Evolutionary conservation across 2,888 invertebrate genomes (phyloP).

Genomic region (Tetheella fluctuosa): DNA sequence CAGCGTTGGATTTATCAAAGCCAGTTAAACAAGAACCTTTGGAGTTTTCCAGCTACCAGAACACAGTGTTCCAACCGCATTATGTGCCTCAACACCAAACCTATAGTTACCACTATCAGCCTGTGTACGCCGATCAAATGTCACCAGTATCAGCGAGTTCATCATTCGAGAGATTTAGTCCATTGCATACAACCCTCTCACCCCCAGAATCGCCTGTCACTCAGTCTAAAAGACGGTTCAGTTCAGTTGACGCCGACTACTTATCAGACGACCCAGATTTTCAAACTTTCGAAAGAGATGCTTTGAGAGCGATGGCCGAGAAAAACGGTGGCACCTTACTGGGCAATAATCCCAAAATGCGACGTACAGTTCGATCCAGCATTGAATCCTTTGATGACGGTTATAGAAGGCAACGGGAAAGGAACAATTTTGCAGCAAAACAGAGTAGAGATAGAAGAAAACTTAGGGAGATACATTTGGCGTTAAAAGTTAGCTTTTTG

Average conservation of each 20-base stretch:
- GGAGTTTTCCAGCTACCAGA: slow-evolving; percentile 27
- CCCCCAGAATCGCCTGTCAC: slow-evolving; percentile 45
- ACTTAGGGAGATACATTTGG: slow-evolving; percentile 96
- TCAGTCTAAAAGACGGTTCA: slow-evolving; percentile 27
- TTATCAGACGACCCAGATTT: slow-evolving; percentile 83
- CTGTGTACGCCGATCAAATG: slow-evolving; percentile 30
- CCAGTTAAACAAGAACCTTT: slow-evolving; percentile 28
- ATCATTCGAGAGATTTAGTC: slow-evolving; percentile 34
- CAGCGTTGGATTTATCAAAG: slow-evolving; percentile 59
- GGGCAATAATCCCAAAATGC: slow-evolving; percentile 87
- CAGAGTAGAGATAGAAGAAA: slow-evolving; percentile 95
- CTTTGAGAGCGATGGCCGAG: slow-evolving; percentile 86
- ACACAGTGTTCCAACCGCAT: slow-evolving; percentile 19
- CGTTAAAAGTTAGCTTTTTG: slow-evolving; percentile 93
- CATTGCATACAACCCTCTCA: slow-evolving; percentile 33
- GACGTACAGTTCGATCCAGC: slow-evolving; percentile 71
- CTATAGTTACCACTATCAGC: slow-evolving; percentile 28
- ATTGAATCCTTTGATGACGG: slow-evolving; percentile 86
- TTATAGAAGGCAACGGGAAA: slow-evolving; percentile 94
- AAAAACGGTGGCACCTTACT: slow-evolving; percentile 82
- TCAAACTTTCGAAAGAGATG: slow-evolving; percentile 86
- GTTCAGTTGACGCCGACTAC: slow-evolving; percentile 42
- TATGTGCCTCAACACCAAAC: neutral
- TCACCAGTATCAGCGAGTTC: slow-evolving; percentile 48
- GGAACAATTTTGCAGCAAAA: slow-evolving; percentile 98